phyloP scores from a whole-genome alignment of 2,797 vertebrate genomes.

The Enteromius paludinosus region DNA sequence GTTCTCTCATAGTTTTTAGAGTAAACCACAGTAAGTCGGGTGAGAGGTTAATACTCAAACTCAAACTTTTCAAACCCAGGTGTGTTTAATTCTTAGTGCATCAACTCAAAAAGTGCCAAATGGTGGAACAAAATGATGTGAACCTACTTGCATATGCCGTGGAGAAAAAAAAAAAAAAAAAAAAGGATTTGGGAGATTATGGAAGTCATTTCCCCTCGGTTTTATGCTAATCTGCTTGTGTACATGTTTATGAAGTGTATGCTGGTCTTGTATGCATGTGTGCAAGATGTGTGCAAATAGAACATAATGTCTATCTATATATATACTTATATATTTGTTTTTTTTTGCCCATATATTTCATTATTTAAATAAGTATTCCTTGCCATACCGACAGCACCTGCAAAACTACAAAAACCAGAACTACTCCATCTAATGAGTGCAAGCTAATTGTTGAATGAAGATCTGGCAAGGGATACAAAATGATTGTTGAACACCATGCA shows the following conservation, averaged over 20 bases:
- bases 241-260: constrained; percentile 73
- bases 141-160: neutral
- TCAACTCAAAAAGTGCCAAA: constrained; percentile 43
- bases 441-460: neutral
- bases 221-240: constrained; percentile 70
- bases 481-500: constrained; percentile 76
- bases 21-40: constrained; percentile 12
- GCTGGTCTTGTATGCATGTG: constrained; percentile 80
- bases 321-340: constrained; percentile 51
- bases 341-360: constrained; percentile 67
- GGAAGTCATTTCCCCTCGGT: constrained; percentile 70
- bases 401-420: constrained; percentile 29
- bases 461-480: constrained; percentile 72
- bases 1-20: constrained; percentile 52
- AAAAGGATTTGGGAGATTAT: constrained; percentile 49
- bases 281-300: constrained; percentile 75
- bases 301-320: constrained; percentile 55
- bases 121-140: neutral
- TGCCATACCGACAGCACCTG: constrained; percentile 68
- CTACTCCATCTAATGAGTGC: neutral
- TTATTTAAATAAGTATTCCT: constrained; percentile 67
- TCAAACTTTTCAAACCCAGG: constrained; percentile 12
- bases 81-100: constrained; percentile 15
- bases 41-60: constrained; percentile 11
- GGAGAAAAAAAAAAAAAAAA: neutral